phyloP scores from a whole-genome alignment of 2,888 invertebrate genomes.

The Thymelicus acteon region DNA sequence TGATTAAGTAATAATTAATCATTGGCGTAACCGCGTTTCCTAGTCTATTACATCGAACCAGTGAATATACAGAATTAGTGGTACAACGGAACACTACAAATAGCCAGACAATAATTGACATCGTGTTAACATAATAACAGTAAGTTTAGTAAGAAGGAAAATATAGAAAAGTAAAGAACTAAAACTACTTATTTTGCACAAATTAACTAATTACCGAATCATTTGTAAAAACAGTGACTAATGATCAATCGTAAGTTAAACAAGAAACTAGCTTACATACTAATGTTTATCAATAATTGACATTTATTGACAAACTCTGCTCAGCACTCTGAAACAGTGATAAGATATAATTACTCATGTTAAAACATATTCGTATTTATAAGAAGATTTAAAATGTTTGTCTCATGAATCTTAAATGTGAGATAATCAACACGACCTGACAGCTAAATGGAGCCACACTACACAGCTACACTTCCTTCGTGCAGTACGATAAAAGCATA shows the following conservation, averaged over 20 bases:
- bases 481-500: slow-evolving; percentile 48
- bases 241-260: not conserved
- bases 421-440: slow-evolving; percentile 62
- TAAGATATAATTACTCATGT: slow-evolving; percentile 37
- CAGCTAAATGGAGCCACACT: slow-evolving; percentile 65
- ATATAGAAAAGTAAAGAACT: too few species aligned
- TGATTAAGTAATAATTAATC: too few species aligned
- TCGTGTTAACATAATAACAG: too few species aligned
- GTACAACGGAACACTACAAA: too few species aligned
- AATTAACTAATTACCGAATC: not conserved
- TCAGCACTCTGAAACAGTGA: slow-evolving; percentile 32
- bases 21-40: too few species aligned
- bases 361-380: slow-evolving; percentile 36
- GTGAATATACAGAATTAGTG: too few species aligned
- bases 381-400: slow-evolving; percentile 38
- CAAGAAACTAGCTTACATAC: slow-evolving; percentile 10
- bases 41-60: too few species aligned
- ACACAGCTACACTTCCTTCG: slow-evolving; percentile 48
- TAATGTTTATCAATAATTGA: slow-evolving; percentile 21
- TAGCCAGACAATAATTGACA: too few species aligned
- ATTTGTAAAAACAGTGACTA: slow-evolving; percentile 3
- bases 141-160: too few species aligned
- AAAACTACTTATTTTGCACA: not conserved
- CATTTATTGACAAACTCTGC: slow-evolving; percentile 21
- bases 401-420: slow-evolving; percentile 53